A percentile compares a stretch with the other conserved stretches of the same genome.
Evolutionary conservation across 2,888 invertebrate species (phyloP).

Genomic region (Chironomus riparius): DNA sequence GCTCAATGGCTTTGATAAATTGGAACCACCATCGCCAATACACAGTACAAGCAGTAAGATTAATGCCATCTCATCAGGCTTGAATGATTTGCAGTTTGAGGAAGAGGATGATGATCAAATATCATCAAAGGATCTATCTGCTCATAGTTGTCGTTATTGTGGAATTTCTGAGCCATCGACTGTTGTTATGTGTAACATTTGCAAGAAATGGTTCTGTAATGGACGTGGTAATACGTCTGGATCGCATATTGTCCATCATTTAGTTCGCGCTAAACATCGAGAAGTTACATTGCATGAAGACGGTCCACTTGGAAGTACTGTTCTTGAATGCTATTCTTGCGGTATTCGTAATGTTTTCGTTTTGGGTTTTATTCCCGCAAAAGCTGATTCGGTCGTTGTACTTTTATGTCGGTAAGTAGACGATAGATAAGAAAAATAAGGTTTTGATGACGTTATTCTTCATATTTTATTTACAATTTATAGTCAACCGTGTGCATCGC

Average conservation of each 20-base stretch:
- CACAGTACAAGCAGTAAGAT: conserved; percentile 50
- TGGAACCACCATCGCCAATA: conserved; percentile 37
- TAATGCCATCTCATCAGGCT: conserved; percentile 58
- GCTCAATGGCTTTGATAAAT: conserved; percentile 60
- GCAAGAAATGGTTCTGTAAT: conserved; percentile 99
- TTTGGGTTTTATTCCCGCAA: conserved; percentile 97
- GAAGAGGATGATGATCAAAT: conserved; percentile 88
- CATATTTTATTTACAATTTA: conserved; percentile 26
- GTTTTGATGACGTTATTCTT: conserved; percentile 31
- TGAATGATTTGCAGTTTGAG: conserved; percentile 86
- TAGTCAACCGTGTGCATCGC: conserved; percentile 92
- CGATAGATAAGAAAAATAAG: neutral
- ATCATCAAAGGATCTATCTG: conserved; percentile 78
- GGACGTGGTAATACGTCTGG: conserved; percentile 96
- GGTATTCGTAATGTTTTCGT: conserved; percentile 97
- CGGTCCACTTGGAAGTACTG: conserved; percentile 94
- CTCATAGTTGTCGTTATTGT: conserved; percentile 98
- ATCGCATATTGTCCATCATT: conserved; percentile 97
- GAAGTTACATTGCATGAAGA: conserved; percentile 96
- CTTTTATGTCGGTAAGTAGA: conserved; percentile 68
- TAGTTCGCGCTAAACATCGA: conserved; percentile 98
- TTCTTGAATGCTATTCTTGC: conserved; percentile 97
- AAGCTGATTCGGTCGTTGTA: conserved; percentile 96
- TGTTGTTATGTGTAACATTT: conserved; percentile 96
- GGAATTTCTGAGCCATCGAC: conserved; percentile 96